These are phyloP conservation scores for Mus spretus DNA, from an alignment of 2,797 vertebrate species.

Conservation along the genomic window DNA sequence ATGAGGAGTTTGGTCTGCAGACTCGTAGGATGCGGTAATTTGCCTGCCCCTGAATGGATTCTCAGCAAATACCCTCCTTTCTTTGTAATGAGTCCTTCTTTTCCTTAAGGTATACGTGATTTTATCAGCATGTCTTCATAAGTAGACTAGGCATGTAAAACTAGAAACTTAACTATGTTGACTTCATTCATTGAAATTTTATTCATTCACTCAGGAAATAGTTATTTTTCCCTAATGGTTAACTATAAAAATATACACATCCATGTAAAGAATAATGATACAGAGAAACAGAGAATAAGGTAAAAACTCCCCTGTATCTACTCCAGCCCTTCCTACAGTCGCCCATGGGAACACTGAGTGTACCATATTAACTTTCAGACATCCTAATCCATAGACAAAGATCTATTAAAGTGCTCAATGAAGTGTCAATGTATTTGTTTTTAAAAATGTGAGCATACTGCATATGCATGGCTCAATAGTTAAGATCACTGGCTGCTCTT, in stretches of 20 bases:
- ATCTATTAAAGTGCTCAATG: not conserved
- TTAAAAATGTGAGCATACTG: not conserved
- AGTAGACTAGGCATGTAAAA: not conserved
- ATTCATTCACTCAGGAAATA: constrained; percentile 36
- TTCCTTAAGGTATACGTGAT: not conserved
- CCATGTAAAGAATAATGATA: not conserved
- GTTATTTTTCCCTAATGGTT: constrained; percentile 15
- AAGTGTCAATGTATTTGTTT: not conserved
- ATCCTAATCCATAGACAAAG: not conserved
- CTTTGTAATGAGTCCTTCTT: not conserved
- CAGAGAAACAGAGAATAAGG: not conserved
- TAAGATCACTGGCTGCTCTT: no score
- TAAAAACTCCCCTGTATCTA: not conserved
- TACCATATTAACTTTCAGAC: not conserved
- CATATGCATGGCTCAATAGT: no score
- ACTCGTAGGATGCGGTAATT: not conserved
- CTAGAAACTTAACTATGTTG: not conserved
- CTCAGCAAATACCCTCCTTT: not conserved
- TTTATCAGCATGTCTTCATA: not conserved
- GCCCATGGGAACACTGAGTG: not conserved
- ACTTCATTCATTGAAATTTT: not conserved
- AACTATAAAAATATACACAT: not conserved
- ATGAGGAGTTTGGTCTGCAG: not conserved
- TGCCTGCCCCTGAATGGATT: not conserved
- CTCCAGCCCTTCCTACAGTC: not conserved